Conservation (phyloP, 2,113 vertebrate genomes). For the Phoenicopterus ruber region DNA sequence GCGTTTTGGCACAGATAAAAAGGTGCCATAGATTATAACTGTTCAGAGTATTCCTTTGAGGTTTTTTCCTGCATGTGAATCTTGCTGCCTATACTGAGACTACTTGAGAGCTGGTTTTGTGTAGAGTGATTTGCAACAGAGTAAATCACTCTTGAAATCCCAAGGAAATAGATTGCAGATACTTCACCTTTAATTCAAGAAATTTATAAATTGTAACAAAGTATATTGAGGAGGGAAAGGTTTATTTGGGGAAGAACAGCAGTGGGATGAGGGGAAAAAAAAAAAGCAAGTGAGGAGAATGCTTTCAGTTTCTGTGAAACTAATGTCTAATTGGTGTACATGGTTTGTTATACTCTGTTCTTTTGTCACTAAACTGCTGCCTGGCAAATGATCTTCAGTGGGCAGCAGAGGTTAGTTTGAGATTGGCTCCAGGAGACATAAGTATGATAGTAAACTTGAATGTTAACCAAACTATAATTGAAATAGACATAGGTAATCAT, state of each 20-base stretch:
- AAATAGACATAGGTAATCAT: background rate
- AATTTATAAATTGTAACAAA: background rate
- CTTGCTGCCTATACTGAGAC: background rate
- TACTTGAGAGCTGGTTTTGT: background rate
- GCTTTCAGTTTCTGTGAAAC: background rate
- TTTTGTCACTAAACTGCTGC: background rate
- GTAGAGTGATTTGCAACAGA: background rate
- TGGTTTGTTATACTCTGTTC: background rate
- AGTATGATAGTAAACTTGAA: background rate
- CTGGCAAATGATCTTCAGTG: background rate
- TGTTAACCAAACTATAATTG: background rate
- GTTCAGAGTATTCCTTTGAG: background rate
- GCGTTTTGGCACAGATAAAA: background rate
- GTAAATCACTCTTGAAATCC: background rate
- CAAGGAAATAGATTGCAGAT: background rate
- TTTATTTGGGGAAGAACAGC: background rate
- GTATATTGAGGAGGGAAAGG: background rate
- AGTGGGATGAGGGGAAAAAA: background rate
- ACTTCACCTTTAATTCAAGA: background rate
- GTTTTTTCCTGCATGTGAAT: background rate
- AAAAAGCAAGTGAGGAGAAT: background rate
- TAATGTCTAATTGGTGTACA: background rate
- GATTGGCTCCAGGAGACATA: background rate
- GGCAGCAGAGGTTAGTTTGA: background rate
- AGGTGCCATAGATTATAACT: background rate